Base-by-base conservation (phyloP, 2,888 invertebrate genomes). In the Agrochola circellaris region DNA sequence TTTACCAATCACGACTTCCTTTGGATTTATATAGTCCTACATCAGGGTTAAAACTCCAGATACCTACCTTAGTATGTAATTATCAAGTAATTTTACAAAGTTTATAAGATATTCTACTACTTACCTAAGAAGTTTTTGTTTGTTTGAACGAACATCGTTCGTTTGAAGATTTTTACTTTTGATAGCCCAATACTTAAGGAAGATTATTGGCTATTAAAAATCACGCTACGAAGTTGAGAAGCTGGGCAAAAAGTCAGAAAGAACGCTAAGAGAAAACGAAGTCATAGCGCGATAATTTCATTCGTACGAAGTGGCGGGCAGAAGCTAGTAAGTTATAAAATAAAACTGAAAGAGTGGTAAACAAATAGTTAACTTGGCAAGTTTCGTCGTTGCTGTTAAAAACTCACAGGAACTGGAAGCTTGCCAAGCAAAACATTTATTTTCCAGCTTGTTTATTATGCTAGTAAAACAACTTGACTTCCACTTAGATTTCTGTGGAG, bases 361-460 rank as follows among this genome's bases (percentile, higher is more conserved):
- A 64, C 23, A 76, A 76, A 75, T 58, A 58, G 56, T 56, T 42
- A 34, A 42, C 26, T 69, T 70, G 48, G 26, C 42, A 75, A 75
- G 61, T 67, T 70, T 61, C n/a, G 61, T 61, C 54, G 64, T 30
- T 51, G 56, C 74, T 45, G 67, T 67, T 64, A 73, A 62, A 30
- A 79, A 67, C n/a, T 23, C 11, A 20, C 56, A 17, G 45, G 26
- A 61, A n/a, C 23, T 82, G 82, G 76, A 17, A 61, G 17, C 26
- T 61, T 45, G 82, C 82, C 76, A 75, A 75, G 61, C 30, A 54
- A 70, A 70, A 75, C 23, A 68, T 79, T 75, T 56, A 61, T 75
- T 82, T 79, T 75, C 54, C 34, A 56, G 54, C 45, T 81, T 17
- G 17, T 66, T 58, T 51, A 58, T 51, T 58, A 81, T 34, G 61